Conservation (phyloP, 2,888 invertebrate genomes). For the Agrotis ipsilon region DNA sequence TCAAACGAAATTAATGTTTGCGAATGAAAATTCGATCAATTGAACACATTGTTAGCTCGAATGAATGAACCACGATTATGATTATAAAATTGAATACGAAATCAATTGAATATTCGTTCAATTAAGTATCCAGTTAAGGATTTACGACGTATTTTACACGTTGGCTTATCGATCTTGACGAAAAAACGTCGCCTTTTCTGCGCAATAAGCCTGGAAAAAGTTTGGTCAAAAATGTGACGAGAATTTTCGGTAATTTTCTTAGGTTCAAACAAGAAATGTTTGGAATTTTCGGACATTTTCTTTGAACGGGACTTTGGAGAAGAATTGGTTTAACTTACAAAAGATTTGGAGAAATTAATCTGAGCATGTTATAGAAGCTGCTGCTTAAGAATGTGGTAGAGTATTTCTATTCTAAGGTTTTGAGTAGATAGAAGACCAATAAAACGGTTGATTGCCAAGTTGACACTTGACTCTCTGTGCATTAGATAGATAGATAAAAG, state of each 20-base stretch:
- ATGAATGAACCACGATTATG: conserved; percentile 25
- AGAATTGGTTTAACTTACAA: not conserved
- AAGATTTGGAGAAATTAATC: too few relatives aligned
- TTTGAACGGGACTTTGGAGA: not conserved
- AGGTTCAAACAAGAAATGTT: conserved; percentile 1
- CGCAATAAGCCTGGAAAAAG: conserved; percentile 31
- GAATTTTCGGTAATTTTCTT: not conserved
- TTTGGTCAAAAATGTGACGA: conserved; percentile 20
- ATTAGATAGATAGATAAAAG: too few relatives aligned
- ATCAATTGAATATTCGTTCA: conserved; percentile 8
- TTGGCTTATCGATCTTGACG: conserved; percentile 37
- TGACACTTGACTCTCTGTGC: too few relatives aligned
- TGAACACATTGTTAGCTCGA: conserved; percentile 18
- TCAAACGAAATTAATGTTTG: conserved; percentile 29
- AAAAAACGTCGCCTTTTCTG: conserved; percentile 36
- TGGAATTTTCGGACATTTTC: not conserved
- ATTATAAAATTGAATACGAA: conserved; percentile 10
- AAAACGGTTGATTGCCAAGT: too few relatives aligned
- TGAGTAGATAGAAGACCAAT: too few relatives aligned
- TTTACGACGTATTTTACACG: conserved; percentile 32
- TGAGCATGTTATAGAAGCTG: too few relatives aligned
- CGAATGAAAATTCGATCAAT: conserved; percentile 24
- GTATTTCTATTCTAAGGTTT: too few relatives aligned
- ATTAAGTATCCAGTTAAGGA: conserved; percentile 24
- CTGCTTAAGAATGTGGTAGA: too few relatives aligned